Percentiles rank a stretch among this genome's conserved stretches.
These are phyloP conservation scores for Spilarctia lutea DNA, from an alignment of 2,888 invertebrate species.

Conservation along the genomic window DNA sequence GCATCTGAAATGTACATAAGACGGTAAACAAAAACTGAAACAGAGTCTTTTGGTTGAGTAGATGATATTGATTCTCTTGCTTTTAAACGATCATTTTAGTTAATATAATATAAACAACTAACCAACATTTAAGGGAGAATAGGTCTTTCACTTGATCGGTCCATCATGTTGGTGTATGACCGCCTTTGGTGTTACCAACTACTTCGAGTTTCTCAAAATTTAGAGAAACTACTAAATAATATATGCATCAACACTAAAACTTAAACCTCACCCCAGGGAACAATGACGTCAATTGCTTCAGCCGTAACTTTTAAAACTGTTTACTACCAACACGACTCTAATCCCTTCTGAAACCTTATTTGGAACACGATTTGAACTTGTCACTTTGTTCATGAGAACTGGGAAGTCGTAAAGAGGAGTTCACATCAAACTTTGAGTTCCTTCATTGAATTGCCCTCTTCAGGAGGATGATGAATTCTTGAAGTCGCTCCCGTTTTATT, in stretches of 20 bases:
- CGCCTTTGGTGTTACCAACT: too few species aligned
- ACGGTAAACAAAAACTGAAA: too few species aligned
- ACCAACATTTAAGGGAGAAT: too few species aligned
- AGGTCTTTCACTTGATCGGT: too few species aligned
- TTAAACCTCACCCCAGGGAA: not conserved
- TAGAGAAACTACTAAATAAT: not conserved
- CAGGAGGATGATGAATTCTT: slow-evolving; percentile 42
- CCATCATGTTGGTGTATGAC: too few species aligned
- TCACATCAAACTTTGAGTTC: slow-evolving; percentile 29
- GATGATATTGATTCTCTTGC: too few species aligned
- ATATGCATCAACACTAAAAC: not conserved
- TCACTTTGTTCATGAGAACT: slow-evolving; percentile 32
- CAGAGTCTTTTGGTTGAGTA: too few species aligned
- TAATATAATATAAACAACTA: too few species aligned
- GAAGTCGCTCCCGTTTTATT: slow-evolving; percentile 45
- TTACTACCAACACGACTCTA: slow-evolving; percentile 10
- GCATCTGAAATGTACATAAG: too few species aligned
- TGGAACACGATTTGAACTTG: slow-evolving; percentile 26
- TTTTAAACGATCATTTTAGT: too few species aligned
- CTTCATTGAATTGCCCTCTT: slow-evolving; percentile 42
- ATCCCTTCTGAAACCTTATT: slow-evolving; percentile 9
- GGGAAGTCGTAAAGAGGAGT: slow-evolving; percentile 17
- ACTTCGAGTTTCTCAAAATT: too few species aligned
- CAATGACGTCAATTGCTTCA: not conserved
- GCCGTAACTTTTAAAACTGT: not conserved